Evolutionary conservation across 53 echinoderm and acorn worm species (phyloP), one percentile per base, ranked within the genome.

Genomic region (Echinarachnius parma): DNA sequence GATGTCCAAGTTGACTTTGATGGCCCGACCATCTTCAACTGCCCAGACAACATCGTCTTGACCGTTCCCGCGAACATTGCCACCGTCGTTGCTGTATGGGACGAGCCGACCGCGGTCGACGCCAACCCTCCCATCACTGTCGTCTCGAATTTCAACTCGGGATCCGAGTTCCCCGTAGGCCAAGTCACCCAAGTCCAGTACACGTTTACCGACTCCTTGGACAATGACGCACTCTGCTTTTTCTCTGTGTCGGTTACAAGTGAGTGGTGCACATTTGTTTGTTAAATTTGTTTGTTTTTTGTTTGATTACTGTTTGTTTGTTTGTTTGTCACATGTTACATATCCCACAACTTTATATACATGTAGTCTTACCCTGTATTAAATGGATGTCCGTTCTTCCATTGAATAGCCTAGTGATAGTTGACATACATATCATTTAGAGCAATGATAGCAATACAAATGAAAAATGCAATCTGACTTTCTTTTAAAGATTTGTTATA

Each of bases 121-220:
- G 76, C 60, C 37, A 52, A 53, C 10, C 78, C 48, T 31, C 75
- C 76, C 0, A 78, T 81, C 53, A 45, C 46, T 4, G 65, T 79
- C 48, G 60, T 48, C 29, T 60, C 71, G 46, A 64, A 70, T 29
- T 55, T 62, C 53, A 59, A 49, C 10, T 59, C 76, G 22, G 82
- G 90, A 0, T 66, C 84, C 26, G 62, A 24, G 28, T 88, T 79
- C 31, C 29, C 83, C 20, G 80, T 78, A 0, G 88, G 83, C 15
- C 66, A 62, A 13, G 80, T 77, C 3, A 75, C 69, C 21, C 27
- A 14, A 20, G 84, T 84, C 44, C 22, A 1, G 18, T 75, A 85
- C 60, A 79, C 25, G 39, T 85, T 85, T 42, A 80, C 79, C 0
- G 85, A 85, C 57, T 34, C 48, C 26, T 60, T 68, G 22, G 80